Conservation (phyloP, 2,888 invertebrate genomes). For the Drosophila subquinaria region DNA sequence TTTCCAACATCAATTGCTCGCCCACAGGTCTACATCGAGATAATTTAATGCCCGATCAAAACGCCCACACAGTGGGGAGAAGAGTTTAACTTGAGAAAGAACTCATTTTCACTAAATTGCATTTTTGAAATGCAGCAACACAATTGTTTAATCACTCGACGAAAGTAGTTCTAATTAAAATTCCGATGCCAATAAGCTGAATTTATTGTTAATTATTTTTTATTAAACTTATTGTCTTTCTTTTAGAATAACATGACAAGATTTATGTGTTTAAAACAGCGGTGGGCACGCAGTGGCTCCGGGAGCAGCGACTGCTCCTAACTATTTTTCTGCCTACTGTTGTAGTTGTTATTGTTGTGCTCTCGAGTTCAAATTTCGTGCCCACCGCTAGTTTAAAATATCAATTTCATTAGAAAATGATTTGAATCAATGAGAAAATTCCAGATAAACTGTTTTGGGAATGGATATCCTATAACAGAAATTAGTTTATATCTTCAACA, state of each 20-base stretch:
- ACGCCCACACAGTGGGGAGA: conserved; percentile 18
- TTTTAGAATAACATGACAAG: neutral
- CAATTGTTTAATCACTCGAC: conserved; percentile 9
- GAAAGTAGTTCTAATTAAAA: neutral
- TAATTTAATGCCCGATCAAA: conserved; percentile 27
- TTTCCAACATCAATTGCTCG: conserved; percentile 47
- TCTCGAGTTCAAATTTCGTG: too few species aligned
- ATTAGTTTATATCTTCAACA: too few species aligned
- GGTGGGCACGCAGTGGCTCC: too few species aligned
- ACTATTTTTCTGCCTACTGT: too few species aligned
- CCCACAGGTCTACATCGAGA: conserved; percentile 26
- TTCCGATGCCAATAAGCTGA: neutral
- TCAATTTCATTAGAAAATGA: neutral
- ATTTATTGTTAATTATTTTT: neutral
- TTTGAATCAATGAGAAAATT: neutral
- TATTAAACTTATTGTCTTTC: neutral
- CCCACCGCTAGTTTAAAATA: neutral
- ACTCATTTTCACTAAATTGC: conserved; percentile 20
- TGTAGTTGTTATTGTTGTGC: too few species aligned
- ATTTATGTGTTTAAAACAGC: neutral
- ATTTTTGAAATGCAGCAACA: conserved; percentile 17
- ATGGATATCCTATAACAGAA: too few species aligned
- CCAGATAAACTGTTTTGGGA: too few species aligned
- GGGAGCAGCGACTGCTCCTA: too few species aligned
- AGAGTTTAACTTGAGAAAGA: neutral